Conservation (phyloP, 2,797 vertebrate species). For the Poecile montanus region DNA sequence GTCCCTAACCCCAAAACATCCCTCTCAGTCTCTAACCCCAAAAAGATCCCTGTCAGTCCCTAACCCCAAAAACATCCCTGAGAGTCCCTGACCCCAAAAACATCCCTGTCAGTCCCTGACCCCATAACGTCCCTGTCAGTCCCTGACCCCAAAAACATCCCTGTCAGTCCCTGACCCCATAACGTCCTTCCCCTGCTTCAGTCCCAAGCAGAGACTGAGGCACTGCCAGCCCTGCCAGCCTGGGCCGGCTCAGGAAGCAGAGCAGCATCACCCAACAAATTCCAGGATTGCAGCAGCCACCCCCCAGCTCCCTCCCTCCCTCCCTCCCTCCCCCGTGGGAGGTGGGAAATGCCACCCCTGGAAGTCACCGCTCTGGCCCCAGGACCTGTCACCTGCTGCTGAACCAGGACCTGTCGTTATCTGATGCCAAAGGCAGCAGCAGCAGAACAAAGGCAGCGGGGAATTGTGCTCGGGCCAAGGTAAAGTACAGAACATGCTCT, state of each 20-base stretch:
- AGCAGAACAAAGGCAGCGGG: not conserved
- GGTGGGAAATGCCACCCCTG: not conserved
- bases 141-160: no score
- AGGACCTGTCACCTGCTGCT: not conserved
- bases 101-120: accelerated
- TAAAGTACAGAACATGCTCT: not conserved
- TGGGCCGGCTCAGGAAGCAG: not conserved
- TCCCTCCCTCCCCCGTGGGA: not conserved
- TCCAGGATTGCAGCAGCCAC: not conserved
- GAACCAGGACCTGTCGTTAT: slow-evolving; percentile 18
- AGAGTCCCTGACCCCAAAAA: accelerated
- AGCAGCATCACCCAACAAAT: not conserved
- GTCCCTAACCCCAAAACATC: no score
- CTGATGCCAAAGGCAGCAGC: slow-evolving; percentile 14
- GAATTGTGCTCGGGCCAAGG: not conserved
- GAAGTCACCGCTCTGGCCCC: not conserved
- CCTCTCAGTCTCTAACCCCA: accelerated
- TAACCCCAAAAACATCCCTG: no score
- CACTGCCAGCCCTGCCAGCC: not conserved
- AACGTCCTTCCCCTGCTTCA: accelerated
- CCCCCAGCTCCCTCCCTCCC: not conserved
- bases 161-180: not conserved
- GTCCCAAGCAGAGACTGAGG: not conserved
- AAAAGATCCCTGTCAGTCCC: not conserved
- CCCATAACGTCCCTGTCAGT: no score